Conservation (phyloP, 2,113 vertebrate genomes). For the Sorex fumeus region DNA sequence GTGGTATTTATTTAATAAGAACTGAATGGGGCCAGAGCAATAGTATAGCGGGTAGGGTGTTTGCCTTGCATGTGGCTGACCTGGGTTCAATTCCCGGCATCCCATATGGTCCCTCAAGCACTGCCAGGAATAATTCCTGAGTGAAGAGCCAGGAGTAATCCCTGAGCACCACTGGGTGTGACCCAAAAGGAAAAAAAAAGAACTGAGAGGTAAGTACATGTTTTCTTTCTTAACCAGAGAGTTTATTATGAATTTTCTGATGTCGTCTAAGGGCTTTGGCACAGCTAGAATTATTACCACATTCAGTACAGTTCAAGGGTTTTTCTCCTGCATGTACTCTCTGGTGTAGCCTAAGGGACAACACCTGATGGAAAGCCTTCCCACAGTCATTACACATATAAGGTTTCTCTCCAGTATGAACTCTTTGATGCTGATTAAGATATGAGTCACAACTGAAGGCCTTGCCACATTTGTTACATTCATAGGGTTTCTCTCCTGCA, state of each 20-base stretch:
- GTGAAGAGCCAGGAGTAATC: too few relatives aligned
- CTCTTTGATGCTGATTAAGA: slow-evolving; percentile 81
- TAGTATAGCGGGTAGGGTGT: too few relatives aligned
- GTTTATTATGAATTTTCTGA: slow-evolving; percentile 65
- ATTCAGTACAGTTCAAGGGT: slow-evolving; percentile 69
- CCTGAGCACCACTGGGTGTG: too few relatives aligned
- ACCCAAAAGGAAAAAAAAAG: too few relatives aligned
- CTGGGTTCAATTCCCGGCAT: too few relatives aligned
- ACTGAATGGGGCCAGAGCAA: background rate
- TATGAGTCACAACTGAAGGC: slow-evolving; percentile 77
- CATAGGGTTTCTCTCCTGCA: slow-evolving; percentile 79
- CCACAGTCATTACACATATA: slow-evolving; percentile 82
- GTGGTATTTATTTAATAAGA: slow-evolving; percentile 50
- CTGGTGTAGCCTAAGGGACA: slow-evolving; percentile 82
- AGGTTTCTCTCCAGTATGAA: slow-evolving; percentile 84
- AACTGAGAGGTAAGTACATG: too few relatives aligned
- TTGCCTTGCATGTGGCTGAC: too few relatives aligned
- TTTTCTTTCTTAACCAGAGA: too few relatives aligned
- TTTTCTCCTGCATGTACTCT: slow-evolving; percentile 80
- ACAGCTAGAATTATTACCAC: slow-evolving; percentile 60
- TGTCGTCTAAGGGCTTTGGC: slow-evolving; percentile 69
- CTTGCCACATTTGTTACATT: slow-evolving; percentile 79
- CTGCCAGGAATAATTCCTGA: too few relatives aligned
- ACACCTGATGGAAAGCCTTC: slow-evolving; percentile 83
- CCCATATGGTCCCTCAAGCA: too few relatives aligned